Evolutionary conservation across 2,797 vertebrate genomes (phyloP).

Genomic region (Crocidura indochinensis): DNA sequence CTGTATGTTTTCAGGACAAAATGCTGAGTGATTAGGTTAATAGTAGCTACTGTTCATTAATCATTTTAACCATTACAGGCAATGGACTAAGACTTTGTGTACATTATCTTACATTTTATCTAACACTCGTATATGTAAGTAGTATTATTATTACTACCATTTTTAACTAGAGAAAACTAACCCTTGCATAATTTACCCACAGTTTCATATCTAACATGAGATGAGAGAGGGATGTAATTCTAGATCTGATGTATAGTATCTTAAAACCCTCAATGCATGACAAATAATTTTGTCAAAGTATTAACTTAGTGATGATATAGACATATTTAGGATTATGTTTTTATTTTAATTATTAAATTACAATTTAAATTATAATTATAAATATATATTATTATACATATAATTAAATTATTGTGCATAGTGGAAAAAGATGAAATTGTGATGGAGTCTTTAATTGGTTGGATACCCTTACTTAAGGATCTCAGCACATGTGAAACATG

Average conservation of each 20-base stretch:
- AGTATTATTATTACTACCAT: conserved; percentile 33
- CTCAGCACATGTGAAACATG: conserved; percentile 44
- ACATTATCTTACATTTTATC: conserved; percentile 13
- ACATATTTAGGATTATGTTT: not conserved
- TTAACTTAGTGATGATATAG: not conserved
- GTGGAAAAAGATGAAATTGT: conserved; percentile 36
- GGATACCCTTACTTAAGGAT: conserved; percentile 29
- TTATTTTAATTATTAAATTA: conserved; percentile 56
- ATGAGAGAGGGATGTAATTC: not conserved
- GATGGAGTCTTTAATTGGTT: not conserved
- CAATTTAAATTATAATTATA: too few species aligned
- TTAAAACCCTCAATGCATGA: not conserved
- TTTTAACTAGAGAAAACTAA: conserved; percentile 50
- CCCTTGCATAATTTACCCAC: conserved; percentile 13
- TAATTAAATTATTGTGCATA: conserved; percentile 36
- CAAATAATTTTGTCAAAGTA: conserved; percentile 15
- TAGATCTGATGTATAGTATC: not conserved
- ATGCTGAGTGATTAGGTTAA: not conserved
- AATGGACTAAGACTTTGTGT: not conserved
- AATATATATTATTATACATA: too few species aligned
- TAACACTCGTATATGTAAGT: conserved; percentile 11
- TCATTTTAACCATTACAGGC: not conserved
- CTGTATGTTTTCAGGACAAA: not conserved
- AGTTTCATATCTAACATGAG: not conserved
- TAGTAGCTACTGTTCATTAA: conserved; percentile 1